These are phyloP conservation scores for Clostera curtula DNA, from an alignment of 2,888 invertebrate species.

Conservation along the genomic window DNA sequence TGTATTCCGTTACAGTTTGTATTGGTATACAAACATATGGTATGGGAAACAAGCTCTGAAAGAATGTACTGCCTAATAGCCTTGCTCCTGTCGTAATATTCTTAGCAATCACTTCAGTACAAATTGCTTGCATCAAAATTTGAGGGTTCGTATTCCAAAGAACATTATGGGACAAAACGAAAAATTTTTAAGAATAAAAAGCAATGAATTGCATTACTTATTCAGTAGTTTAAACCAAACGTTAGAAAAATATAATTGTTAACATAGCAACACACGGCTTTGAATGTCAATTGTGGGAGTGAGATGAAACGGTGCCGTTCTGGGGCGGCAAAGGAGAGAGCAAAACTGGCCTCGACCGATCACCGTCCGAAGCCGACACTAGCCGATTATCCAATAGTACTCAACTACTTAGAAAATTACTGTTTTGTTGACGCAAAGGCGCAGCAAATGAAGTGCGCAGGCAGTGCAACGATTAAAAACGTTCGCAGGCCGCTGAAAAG, in stretches of 20 bases:
- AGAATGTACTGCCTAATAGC: too few relatives aligned
- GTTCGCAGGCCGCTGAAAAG: conserved; percentile 61
- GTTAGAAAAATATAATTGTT: conserved; percentile 9
- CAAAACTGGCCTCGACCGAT: conserved; percentile 29
- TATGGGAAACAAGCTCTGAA: too few relatives aligned
- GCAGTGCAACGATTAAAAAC: conserved; percentile 69
- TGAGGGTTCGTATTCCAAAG: too few relatives aligned
- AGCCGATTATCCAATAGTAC: too few relatives aligned
- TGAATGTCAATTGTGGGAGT: conserved; percentile 44
- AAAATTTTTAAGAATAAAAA: not conserved
- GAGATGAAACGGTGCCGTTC: conserved; percentile 28
- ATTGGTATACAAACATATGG: too few relatives aligned
- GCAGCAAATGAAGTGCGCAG: conserved; percentile 68
- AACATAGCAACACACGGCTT: conserved; percentile 36
- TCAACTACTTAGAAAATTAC: conserved; percentile 15
- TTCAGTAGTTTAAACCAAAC: conserved; percentile 3
- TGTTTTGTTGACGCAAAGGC: conserved; percentile 69
- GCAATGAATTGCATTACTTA: too few relatives aligned
- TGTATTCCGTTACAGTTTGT: too few relatives aligned
- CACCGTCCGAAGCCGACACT: conserved; percentile 26
- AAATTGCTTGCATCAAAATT: too few relatives aligned
- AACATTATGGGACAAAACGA: too few relatives aligned
- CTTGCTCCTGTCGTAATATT: too few relatives aligned
- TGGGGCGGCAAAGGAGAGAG: conserved; percentile 47
- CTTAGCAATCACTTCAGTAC: too few relatives aligned